phyloP scores from a whole-genome alignment of 2,888 invertebrate species.

The Heliconius sara region DNA sequence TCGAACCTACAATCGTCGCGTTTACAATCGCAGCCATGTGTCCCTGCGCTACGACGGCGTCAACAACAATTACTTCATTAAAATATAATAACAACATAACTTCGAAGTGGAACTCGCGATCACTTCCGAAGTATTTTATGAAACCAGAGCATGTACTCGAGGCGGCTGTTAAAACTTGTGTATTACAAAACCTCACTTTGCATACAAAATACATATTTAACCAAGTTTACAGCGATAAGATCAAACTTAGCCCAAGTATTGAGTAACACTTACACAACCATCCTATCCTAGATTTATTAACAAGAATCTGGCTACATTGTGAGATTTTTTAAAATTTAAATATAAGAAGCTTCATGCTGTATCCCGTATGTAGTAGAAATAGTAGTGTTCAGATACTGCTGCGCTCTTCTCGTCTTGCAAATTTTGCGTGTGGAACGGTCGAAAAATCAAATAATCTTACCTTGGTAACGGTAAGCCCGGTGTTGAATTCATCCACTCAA shows the following conservation, averaged over 20 bases:
- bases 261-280: background rate
- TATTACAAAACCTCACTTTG: slow-evolving; percentile 40
- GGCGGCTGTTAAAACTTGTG: slow-evolving; percentile 27
- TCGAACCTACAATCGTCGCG: background rate
- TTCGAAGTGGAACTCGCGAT: slow-evolving; percentile 7
- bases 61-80: background rate
- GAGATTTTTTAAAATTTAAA: background rate
- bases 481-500: too few species aligned
- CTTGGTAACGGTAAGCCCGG: too few species aligned
- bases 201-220: slow-evolving; percentile 44
- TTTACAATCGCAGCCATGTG: background rate
- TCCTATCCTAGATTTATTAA: slow-evolving; percentile 8
- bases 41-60: too few species aligned
- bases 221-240: slow-evolving; percentile 28
- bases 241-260: slow-evolving; percentile 23
- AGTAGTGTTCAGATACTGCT: background rate
- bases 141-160: slow-evolving; percentile 19
- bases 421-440: too few species aligned
- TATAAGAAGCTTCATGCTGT: background rate
- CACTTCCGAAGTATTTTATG: background rate
- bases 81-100: slow-evolving; percentile 1
- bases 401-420: background rate
- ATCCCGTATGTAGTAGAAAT: background rate
- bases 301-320: background rate
- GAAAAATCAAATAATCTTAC: too few species aligned